Evolutionary conservation across 2,888 invertebrate species (phyloP).

Genomic region (Synergus umbraculus): DNA sequence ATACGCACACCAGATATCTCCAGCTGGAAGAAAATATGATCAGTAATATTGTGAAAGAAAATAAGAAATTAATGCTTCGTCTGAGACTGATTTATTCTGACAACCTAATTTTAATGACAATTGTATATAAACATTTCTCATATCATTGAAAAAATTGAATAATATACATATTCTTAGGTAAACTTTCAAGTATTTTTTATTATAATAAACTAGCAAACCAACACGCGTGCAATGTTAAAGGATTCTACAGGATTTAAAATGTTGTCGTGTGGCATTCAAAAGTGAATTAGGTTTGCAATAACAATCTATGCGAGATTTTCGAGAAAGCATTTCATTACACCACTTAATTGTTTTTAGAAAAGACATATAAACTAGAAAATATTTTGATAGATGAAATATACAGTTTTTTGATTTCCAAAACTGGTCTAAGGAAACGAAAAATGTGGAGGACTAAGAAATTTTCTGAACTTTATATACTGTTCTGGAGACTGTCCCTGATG

Average conservation of each 20-base stretch:
- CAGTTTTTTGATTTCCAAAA: neutral
- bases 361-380: no score
- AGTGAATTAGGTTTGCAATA: no score
- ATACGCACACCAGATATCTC: conserved; percentile 59
- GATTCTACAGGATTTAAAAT: no score
- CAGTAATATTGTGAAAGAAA: neutral
- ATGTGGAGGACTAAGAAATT: neutral
- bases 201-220: neutral
- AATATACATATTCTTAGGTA: neutral
- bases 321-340: no score
- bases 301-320: no score
- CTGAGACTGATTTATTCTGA: conserved; percentile 31
- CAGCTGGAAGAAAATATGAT: conserved; percentile 67
- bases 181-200: neutral
- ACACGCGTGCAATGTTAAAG: no score
- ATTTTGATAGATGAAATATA: no score
- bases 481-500: neutral
- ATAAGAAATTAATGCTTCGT: neutral
- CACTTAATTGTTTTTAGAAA: no score
- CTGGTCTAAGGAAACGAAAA: no score
- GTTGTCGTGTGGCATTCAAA: no score
- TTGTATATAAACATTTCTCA: conserved; percentile 19
- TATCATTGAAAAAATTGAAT: neutral
- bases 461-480: neutral
- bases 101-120: neutral